These are phyloP conservation scores for Actinopyga echinites DNA, from an alignment of 53 echinoderm and acorn worm species.

Conservation along the genomic window DNA sequence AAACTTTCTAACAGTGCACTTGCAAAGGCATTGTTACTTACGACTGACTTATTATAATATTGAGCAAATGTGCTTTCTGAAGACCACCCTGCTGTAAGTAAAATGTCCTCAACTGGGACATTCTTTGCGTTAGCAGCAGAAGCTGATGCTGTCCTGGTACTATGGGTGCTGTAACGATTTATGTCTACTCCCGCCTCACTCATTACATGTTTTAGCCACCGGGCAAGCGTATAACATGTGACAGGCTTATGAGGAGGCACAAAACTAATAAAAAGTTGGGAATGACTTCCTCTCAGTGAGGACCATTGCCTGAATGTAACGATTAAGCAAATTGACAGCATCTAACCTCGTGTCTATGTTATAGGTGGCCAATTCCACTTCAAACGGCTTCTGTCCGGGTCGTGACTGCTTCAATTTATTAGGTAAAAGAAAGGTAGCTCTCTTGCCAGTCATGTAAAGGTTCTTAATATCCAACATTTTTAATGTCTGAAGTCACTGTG, in stretches of 20 bases:
- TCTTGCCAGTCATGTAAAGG: not conserved
- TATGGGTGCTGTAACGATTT: too few relatives aligned
- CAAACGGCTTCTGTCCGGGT: not conserved
- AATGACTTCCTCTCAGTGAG: too few relatives aligned
- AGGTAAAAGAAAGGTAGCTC: not conserved
- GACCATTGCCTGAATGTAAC: too few relatives aligned
- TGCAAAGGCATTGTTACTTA: too few relatives aligned
- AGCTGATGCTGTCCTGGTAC: not conserved
- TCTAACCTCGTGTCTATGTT: too few relatives aligned
- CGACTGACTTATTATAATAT: not conserved
- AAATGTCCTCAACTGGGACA: constrained; percentile 30
- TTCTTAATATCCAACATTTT: not conserved
- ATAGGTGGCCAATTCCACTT: not conserved
- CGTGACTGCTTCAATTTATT: not conserved
- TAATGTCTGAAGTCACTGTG: not conserved
- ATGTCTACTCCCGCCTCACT: too few relatives aligned
- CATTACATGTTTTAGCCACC: too few relatives aligned
- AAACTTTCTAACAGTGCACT: too few relatives aligned
- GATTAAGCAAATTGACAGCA: too few relatives aligned
- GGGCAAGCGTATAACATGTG: too few relatives aligned
- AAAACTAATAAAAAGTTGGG: too few relatives aligned
- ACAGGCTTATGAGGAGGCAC: too few relatives aligned
- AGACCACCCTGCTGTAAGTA: constrained; percentile 31
- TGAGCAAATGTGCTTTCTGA: constrained; percentile 17
- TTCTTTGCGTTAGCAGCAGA: not conserved